A percentile compares a stretch with the other conserved stretches of the same genome.
Conservation (phyloP, 2,113 vertebrate genomes). For the Zosterops pallidus region DNA sequence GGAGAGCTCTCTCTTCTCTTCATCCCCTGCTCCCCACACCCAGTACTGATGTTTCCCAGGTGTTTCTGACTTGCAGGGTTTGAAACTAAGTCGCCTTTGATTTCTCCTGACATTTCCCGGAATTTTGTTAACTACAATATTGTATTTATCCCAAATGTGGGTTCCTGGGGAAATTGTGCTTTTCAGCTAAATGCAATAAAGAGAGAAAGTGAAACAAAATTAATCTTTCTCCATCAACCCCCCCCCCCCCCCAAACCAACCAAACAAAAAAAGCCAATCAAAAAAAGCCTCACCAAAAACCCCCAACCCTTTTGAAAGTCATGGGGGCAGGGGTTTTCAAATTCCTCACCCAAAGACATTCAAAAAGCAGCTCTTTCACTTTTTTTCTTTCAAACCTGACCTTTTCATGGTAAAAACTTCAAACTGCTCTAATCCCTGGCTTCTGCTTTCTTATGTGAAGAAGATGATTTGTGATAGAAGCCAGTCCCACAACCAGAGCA, state of each 20-base stretch:
- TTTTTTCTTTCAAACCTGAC: neutral
- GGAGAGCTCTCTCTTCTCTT: neutral
- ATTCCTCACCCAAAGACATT: conserved; percentile 13
- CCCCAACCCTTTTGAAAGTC: neutral
- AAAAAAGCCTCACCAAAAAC: neutral
- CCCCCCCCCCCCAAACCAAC: too few relatives aligned
- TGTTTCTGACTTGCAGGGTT: conserved; percentile 17
- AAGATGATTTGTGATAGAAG: conserved; percentile 19
- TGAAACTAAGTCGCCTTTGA: conserved; percentile 22
- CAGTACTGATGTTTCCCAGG: conserved; percentile 8
- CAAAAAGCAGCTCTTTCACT: neutral
- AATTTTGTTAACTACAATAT: neutral
- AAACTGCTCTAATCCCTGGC: conserved; percentile 10
- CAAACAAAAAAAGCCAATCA: too few relatives aligned
- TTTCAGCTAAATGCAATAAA: neutral
- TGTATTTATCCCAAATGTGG: neutral
- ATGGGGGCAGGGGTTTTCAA: neutral
- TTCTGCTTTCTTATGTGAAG: conserved; percentile 30
- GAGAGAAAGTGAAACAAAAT: neutral
- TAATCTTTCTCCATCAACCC: neutral
- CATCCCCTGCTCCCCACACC: neutral
- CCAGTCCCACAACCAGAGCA: neutral
- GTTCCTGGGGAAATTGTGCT: neutral
- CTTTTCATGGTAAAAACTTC: conserved; percentile 45
- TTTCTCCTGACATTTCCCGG: conserved; percentile 40